Base-by-base conservation (phyloP, 2,113 vertebrate species). In the Mionectes macconnelli region DNA sequence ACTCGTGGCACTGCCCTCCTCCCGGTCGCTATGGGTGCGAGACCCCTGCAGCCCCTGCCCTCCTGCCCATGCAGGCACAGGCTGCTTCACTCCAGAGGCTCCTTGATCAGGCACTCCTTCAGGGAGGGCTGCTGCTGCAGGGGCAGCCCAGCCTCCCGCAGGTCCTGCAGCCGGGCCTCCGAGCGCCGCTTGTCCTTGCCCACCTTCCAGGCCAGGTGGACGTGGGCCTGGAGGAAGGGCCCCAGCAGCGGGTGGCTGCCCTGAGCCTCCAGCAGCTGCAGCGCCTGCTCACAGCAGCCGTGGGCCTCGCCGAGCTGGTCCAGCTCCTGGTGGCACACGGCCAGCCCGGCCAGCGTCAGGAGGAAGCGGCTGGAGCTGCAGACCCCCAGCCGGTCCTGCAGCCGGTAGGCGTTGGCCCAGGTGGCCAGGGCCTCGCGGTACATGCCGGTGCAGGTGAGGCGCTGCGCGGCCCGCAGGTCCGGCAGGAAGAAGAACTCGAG, bases 141-240 rank as follows among this genome's bases (percentile, higher is more conserved):
- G 40, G 96, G 97, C 4, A 91, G 93, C 62, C 98, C 97, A 5
- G 97, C 96, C 84, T 98, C 99, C 74, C 98, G 98, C 90, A 99
- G 96, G 60, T 97, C 97, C 78, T 97, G 98, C 87, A 99, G 98
- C 62, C 96, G 97, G 64, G 98, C 98, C 91, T 99, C 99, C 1
- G 99, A 99, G 12, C 62, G 98, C 31, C 98, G 98, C 90, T 99
- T 99, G 97, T 99, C 99, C 81, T 97, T 97, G 24, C 98, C 99
- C 62, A 99, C 98, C 94, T 98, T 98, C 99, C 99, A 99, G 33
- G 99, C 99, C 66, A 99, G 97, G 55, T 99, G 98, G 31, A 99
- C 93, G 1, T 99, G 98, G 10, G 97, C 97, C 88, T 98, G 98
- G 23, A 99, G 97, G 95, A 99, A 98, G 4, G 99, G 98, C 30